Percentiles rank a stretch among this genome's conserved stretches.
phyloP scores from a whole-genome alignment of 2,888 invertebrate species.

The Amiota minor region DNA sequence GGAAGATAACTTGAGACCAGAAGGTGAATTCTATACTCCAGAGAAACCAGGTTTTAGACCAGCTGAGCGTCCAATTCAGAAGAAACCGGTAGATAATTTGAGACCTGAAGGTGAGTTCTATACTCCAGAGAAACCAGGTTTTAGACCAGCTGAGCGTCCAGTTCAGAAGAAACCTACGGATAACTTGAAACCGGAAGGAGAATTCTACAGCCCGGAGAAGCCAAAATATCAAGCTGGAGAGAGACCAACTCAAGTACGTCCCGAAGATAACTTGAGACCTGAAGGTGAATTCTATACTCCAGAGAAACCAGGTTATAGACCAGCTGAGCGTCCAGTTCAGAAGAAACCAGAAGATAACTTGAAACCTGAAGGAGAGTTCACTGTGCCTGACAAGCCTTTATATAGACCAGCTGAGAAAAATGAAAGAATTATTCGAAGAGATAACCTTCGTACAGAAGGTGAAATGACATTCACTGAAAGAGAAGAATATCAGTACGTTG shows the following conservation, averaged over 20 bases:
- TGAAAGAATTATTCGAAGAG: slow-evolving; percentile 75
- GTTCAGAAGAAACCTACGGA: slow-evolving; percentile 74
- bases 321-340: slow-evolving; percentile 74
- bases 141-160: slow-evolving; percentile 74
- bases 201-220: slow-evolving; percentile 74
- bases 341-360: slow-evolving; percentile 76
- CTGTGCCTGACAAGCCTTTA: slow-evolving; percentile 72
- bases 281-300: slow-evolving; percentile 55
- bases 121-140: slow-evolving; percentile 70
- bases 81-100: slow-evolving; percentile 76
- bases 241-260: slow-evolving; percentile 74
- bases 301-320: slow-evolving; percentile 69
- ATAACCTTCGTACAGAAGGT: slow-evolving; percentile 75
- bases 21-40: slow-evolving; percentile 76
- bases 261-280: slow-evolving; percentile 76
- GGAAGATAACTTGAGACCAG: slow-evolving; percentile 75
- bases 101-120: slow-evolving; percentile 76
- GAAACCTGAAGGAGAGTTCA: slow-evolving; percentile 77
- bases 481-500: slow-evolving; percentile 66
- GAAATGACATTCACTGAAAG: slow-evolving; percentile 64
- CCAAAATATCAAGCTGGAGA: slow-evolving; percentile 72
- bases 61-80: slow-evolving; percentile 73
- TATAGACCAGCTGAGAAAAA: slow-evolving; percentile 74
- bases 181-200: slow-evolving; percentile 55
- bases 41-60: slow-evolving; percentile 74